Evolutionary conservation across 2,113 vertebrate genomes (phyloP).

Genomic region (Pica pica): DNA sequence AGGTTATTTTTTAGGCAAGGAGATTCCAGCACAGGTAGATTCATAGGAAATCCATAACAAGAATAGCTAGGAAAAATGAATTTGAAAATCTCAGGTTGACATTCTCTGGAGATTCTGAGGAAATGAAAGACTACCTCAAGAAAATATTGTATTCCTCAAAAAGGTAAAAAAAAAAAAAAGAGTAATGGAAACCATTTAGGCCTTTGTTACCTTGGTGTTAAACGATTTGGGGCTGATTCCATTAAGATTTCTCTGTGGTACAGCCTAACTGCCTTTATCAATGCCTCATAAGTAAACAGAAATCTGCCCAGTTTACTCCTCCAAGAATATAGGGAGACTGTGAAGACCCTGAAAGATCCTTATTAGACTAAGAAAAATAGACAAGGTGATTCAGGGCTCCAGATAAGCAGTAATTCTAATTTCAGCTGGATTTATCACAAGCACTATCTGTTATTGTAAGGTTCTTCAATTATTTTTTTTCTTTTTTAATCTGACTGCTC

Average conservation of each 20-base stretch:
- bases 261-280: neutral
- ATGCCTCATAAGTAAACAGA: neutral
- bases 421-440: constrained; percentile 18
- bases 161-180: rapidly evolving
- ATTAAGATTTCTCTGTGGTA: neutral
- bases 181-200: neutral
- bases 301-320: neutral
- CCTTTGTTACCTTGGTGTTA: neutral
- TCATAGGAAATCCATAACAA: constrained; percentile 8
- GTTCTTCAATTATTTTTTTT: neutral
- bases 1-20: neutral
- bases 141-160: neutral
- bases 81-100: neutral
- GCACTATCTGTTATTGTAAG: neutral
- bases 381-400: neutral
- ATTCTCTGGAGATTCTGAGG: neutral
- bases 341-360: neutral
- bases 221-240: neutral
- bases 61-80: neutral
- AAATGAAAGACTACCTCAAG: neutral
- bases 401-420: neutral
- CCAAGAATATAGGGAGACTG: neutral
- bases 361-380: neutral
- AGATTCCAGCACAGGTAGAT: constrained; percentile 14
- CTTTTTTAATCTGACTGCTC: constrained; percentile 6